Conservation (phyloP, 2,797 vertebrate species). For the Phylloscopus collybita region DNA sequence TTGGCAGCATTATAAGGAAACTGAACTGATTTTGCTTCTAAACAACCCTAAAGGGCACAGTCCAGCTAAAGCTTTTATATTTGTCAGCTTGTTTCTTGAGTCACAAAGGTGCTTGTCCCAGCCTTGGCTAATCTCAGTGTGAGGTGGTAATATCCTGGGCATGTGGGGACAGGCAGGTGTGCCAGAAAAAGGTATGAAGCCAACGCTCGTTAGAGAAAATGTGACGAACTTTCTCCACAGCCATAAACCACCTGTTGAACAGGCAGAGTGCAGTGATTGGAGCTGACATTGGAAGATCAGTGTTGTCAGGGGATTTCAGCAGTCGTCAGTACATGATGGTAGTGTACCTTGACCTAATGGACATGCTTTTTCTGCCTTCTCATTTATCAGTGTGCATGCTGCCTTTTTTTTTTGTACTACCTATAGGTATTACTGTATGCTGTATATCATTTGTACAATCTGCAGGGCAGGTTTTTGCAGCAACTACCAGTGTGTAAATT, state of each 20-base stretch:
- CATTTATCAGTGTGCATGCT: background rate
- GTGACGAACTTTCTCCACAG: background rate
- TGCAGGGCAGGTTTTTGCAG: background rate
- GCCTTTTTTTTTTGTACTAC: background rate
- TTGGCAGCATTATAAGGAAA: constrained; percentile 4
- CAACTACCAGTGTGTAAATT: background rate
- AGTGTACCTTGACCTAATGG: background rate
- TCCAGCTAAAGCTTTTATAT: background rate
- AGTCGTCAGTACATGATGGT: background rate
- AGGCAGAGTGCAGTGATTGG: background rate
- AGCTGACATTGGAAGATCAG: background rate
- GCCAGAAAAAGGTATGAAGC: background rate
- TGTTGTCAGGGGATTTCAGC: background rate
- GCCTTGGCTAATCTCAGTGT: background rate
- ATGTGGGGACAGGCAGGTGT: background rate
- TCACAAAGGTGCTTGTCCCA: background rate
- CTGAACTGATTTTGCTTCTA: background rate
- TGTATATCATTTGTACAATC: background rate
- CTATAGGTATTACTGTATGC: background rate
- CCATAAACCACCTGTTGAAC: background rate
- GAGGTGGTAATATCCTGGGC: background rate
- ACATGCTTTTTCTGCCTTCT: background rate
- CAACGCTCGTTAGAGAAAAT: rapidly evolving
- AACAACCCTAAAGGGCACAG: background rate
- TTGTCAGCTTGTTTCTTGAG: background rate